Evolutionary conservation across 2,888 invertebrate genomes (phyloP).

Genomic region (Hypomecis atomaria): DNA sequence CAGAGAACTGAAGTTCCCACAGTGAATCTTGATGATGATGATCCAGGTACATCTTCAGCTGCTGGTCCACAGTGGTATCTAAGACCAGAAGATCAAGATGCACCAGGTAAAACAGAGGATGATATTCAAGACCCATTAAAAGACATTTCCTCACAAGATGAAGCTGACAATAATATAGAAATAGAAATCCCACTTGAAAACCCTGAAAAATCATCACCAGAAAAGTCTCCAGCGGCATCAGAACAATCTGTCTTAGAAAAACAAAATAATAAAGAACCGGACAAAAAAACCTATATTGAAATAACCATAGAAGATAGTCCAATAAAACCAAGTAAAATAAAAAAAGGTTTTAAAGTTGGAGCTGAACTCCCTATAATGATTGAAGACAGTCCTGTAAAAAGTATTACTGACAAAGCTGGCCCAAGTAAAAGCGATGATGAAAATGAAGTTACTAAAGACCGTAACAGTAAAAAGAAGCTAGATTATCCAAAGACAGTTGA

Average conservation of each 20-base stretch:
- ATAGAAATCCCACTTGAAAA: slow-evolving; percentile 43
- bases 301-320: slow-evolving; percentile 80
- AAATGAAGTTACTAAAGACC: slow-evolving; percentile 32
- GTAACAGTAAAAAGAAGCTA: slow-evolving; percentile 72
- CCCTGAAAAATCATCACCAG: slow-evolving; percentile 7
- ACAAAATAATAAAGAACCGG: slow-evolving; percentile 72
- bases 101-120: slow-evolving; percentile 8
- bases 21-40: slow-evolving; percentile 76
- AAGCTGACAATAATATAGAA: background rate
- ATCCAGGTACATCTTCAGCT: slow-evolving; percentile 43
- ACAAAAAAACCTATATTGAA: slow-evolving; percentile 60
- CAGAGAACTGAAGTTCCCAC: slow-evolving; percentile 52
- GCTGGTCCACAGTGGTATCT: slow-evolving; percentile 72
- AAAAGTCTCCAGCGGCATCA: slow-evolving; percentile 6
- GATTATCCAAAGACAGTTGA: slow-evolving; percentile 58
- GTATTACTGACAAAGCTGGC: slow-evolving; percentile 40
- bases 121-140: background rate
- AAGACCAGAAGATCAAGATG: slow-evolving; percentile 67
- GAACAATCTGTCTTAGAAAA: slow-evolving; percentile 33
- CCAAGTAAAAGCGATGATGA: slow-evolving; percentile 53
- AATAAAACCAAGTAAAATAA: slow-evolving; percentile 58
- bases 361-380: slow-evolving; percentile 68
- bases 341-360: slow-evolving; percentile 55
- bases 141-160: slow-evolving; percentile 3
- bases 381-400: slow-evolving; percentile 74